A percentile compares a stretch with the other conserved stretches of the same genome.
Conservation (phyloP, 1,140 invertebrate species). For the Cydia fagiglandana region DNA sequence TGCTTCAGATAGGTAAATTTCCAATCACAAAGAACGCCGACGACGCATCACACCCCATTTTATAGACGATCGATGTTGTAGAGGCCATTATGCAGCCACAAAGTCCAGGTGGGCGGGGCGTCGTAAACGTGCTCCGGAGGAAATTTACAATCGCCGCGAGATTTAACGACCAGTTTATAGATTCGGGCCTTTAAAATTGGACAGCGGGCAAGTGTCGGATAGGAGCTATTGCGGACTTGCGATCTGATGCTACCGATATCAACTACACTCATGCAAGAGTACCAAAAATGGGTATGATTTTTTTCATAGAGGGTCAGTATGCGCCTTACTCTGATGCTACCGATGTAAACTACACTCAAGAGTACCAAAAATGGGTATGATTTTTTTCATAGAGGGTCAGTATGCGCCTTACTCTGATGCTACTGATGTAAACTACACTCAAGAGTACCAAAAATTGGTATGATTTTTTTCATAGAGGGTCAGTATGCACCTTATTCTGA, state of each 20-base stretch:
- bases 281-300: constrained; percentile 29
- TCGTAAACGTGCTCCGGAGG: constrained; percentile 68
- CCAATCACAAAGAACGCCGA: constrained; percentile 43
- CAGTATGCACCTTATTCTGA: too few relatives aligned
- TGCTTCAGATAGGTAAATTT: constrained; percentile 24
- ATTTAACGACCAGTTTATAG: constrained; percentile 77
- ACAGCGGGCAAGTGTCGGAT: constrained; percentile 13
- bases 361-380: not conserved
- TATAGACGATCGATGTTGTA: constrained; percentile 65
- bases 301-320: constrained; percentile 54
- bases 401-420: too few relatives aligned
- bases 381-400: constrained; percentile 55
- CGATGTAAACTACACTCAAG: not conserved
- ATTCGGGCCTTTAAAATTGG: constrained; percentile 68
- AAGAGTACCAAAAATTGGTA: too few relatives aligned
- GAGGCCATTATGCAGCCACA: constrained; percentile 57
- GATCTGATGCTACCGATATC: not conserved
- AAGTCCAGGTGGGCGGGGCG: constrained; percentile 69
- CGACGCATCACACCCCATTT: constrained; percentile 56
- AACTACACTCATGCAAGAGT: not conserved
- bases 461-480: constrained; percentile 52
- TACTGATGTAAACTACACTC: not conserved
- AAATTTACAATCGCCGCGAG: constrained; percentile 73
- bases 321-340: not conserved
- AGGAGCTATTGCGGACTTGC: not conserved